phyloP scores from a whole-genome alignment of 2,797 vertebrate species.

The Columba guinea region DNA sequence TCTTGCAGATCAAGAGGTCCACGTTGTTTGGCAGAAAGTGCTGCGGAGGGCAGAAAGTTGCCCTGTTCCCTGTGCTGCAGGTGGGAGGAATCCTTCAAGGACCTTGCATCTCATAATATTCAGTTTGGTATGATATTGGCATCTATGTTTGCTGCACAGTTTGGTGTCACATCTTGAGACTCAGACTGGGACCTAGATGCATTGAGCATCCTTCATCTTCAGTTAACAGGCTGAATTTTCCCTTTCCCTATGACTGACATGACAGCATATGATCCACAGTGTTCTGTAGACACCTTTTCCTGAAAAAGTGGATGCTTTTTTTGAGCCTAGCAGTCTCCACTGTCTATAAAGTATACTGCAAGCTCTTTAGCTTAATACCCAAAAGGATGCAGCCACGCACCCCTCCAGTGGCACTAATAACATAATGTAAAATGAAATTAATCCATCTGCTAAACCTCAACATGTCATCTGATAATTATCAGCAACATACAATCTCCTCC shows the following conservation, averaged over 20 bases:
- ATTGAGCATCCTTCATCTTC: not conserved
- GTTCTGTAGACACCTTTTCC: not conserved
- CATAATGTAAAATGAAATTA: conserved; percentile 69
- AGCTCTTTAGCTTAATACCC: not conserved
- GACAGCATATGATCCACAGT: not conserved
- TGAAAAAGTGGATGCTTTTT: not conserved
- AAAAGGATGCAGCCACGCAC: conserved; percentile 1
- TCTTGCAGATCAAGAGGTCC: conserved; percentile 21
- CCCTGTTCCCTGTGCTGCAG: not conserved
- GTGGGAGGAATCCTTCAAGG: not conserved
- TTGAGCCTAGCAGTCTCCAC: not conserved
- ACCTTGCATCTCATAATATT: accelerated
- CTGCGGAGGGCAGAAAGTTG: not conserved
- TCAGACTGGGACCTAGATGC: not conserved
- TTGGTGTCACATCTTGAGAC: not conserved
- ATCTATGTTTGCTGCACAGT: not conserved
- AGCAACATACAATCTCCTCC: conserved; percentile 56
- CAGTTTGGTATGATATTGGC: not conserved
- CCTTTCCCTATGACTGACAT: not conserved
- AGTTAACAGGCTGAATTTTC: not conserved
- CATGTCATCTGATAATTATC: conserved; percentile 74
- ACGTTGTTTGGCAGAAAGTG: not conserved
- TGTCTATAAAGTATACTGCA: not conserved
- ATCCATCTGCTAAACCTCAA: conserved; percentile 73
- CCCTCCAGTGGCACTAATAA: conserved; percentile 34